Evolutionary conservation across 2,113 vertebrate species (phyloP).

Genomic region (Dendropsophus ebraccatus): DNA sequence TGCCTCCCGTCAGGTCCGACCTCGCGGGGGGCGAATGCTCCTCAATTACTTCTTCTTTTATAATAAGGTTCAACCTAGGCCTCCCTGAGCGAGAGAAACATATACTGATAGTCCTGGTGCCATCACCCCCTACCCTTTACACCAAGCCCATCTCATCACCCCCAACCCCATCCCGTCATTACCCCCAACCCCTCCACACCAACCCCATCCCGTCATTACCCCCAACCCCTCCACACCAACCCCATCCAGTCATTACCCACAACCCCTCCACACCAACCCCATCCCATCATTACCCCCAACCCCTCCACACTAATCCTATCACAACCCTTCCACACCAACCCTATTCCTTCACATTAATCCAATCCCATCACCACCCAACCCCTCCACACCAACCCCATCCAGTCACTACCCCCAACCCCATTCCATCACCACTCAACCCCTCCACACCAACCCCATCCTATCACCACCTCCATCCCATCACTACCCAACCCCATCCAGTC

Average conservation of each 20-base stretch:
- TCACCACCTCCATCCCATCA: background rate
- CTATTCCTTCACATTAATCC: too few relatives aligned
- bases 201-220: background rate
- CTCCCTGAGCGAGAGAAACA: background rate
- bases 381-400: too few relatives aligned
- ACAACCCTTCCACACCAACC: too few relatives aligned
- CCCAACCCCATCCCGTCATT: background rate
- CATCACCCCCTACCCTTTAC: background rate
- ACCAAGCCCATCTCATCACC: background rate
- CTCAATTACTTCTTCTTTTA: slow-evolving; percentile 31
- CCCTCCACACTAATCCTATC: too few relatives aligned
- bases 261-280: too few relatives aligned
- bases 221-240: background rate
- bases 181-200: background rate
- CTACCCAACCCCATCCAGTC: too few relatives aligned
- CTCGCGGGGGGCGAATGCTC: background rate
- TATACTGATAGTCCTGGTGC: too few relatives aligned
- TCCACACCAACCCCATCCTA: too few relatives aligned
- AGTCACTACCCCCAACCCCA: too few relatives aligned
- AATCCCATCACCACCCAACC: too few relatives aligned
- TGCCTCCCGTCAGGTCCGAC: background rate
- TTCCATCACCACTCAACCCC: background rate
- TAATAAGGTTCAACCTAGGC: background rate
- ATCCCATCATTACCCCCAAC: too few relatives aligned
- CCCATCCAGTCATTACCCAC: too few relatives aligned